phyloP scores from a whole-genome alignment of 1,140 invertebrate species.

The Drosophila varians region DNA sequence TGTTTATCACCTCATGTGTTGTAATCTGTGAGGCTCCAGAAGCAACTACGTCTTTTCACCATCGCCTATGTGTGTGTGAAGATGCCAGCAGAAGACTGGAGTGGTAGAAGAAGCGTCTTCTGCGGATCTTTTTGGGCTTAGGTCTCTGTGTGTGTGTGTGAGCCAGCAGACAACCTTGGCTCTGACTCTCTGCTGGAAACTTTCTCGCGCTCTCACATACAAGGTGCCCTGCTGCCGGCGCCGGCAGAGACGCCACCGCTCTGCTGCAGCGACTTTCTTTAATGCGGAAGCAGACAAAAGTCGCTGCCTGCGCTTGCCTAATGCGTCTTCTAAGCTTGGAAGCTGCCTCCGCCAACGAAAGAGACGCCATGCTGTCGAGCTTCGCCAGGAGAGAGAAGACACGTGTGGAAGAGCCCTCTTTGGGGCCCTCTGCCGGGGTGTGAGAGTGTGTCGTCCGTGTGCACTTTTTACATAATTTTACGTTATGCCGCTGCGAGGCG shows the following conservation, averaged over 20 bases:
- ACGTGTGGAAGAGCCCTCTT: slow-evolving; percentile 47
- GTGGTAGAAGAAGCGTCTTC: slow-evolving; percentile 28
- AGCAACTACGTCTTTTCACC: slow-evolving; percentile 21
- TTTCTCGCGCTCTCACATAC: slow-evolving; percentile 66
- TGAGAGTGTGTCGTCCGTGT: slow-evolving; percentile 62
- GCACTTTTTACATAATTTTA: slow-evolving; percentile 80
- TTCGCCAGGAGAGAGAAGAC: slow-evolving; percentile 28
- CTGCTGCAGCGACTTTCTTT: slow-evolving; percentile 67
- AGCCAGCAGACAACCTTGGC: slow-evolving; percentile 69
- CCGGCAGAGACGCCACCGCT: slow-evolving; percentile 20
- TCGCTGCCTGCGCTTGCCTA: slow-evolving; percentile 53
- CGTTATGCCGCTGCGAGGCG: slow-evolving; percentile 71
- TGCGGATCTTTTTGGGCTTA: background rate
- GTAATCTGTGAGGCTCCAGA: slow-evolving; percentile 73
- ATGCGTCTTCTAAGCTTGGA: slow-evolving; percentile 61
- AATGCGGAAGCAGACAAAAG: slow-evolving; percentile 75
- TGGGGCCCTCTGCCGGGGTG: background rate
- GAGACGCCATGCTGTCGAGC: background rate
- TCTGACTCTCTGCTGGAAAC: slow-evolving; percentile 46
- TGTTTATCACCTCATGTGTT: slow-evolving; percentile 79
- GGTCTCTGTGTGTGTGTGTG: slow-evolving; percentile 25
- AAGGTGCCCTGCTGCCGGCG: slow-evolving; percentile 27
- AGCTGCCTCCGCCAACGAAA: slow-evolving; percentile 15
- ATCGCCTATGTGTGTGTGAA: slow-evolving; percentile 9
- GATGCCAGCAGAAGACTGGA: slow-evolving; percentile 38